Conservation (phyloP, 35 echinoderm and acorn worm genomes). For the Apostichopus californicus region DNA sequence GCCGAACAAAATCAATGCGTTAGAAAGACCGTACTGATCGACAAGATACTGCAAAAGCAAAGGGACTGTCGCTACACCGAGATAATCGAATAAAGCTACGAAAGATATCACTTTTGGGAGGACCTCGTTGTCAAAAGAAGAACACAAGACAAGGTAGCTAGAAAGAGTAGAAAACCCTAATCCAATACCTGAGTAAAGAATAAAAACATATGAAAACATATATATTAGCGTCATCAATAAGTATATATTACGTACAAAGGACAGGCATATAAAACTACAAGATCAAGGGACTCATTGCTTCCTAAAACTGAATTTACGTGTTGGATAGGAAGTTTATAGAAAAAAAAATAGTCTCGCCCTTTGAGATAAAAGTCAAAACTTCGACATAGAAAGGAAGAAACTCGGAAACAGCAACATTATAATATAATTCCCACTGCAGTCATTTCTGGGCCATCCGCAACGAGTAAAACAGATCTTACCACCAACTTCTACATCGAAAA, state of each 20-base stretch:
- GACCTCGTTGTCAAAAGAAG: neutral
- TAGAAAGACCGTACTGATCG: neutral
- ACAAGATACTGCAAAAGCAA: constrained; percentile 3
- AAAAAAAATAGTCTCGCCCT: too few species aligned
- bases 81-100: neutral
- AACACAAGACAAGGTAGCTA: neutral
- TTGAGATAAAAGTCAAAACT: too few species aligned
- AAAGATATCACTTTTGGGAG: neutral
- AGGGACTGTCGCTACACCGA: neutral
- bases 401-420: too few species aligned
- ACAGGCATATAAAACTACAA: neutral
- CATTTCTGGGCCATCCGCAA: too few species aligned
- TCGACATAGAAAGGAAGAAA: too few species aligned
- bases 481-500: too few species aligned
- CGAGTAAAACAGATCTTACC: too few species aligned
- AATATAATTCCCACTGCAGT: too few species aligned
- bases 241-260: neutral
- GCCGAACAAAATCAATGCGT: neutral
- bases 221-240: neutral
- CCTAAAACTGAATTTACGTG: too few species aligned
- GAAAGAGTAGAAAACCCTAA: neutral
- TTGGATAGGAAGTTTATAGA: too few species aligned
- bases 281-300: too few species aligned
- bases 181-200: neutral
- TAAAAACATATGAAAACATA: neutral